Conservation (phyloP, 1,140 invertebrate species). For the Tetragonula clypearis region DNA sequence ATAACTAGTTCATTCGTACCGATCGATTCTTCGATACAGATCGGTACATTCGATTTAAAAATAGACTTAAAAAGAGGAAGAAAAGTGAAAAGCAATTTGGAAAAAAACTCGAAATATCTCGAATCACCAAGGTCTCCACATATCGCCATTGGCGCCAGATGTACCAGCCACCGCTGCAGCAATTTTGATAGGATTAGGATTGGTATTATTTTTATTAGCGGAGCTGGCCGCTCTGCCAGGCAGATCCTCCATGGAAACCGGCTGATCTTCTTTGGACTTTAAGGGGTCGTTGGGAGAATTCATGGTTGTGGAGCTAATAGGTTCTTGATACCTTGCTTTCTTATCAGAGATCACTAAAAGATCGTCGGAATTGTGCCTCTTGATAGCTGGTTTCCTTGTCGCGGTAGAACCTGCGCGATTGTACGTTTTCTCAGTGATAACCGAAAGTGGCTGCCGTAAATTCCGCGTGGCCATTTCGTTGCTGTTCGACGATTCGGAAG, state of each 20-base stretch:
- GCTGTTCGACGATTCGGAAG: slow-evolving; percentile 23
- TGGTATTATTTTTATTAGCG: slow-evolving; percentile 65
- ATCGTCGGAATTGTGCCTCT: slow-evolving; percentile 74
- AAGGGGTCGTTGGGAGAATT: slow-evolving; percentile 39
- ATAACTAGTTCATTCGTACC: slow-evolving; percentile 11
- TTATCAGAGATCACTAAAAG: slow-evolving; percentile 77
- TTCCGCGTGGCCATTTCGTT: slow-evolving; percentile 46
- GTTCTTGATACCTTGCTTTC: slow-evolving; percentile 72
- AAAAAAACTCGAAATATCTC: too few species aligned
- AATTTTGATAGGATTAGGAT: slow-evolving; percentile 70
- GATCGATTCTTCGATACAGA: not conserved
- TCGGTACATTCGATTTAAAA: not conserved
- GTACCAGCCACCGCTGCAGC: slow-evolving; percentile 69
- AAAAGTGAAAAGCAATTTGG: not conserved
- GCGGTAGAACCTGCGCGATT: slow-evolving; percentile 61
- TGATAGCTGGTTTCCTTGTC: slow-evolving; percentile 65
- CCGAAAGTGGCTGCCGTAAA: slow-evolving; percentile 75
- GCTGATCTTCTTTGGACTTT: slow-evolving; percentile 65
- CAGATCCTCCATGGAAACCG: slow-evolving; percentile 66
- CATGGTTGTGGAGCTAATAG: slow-evolving; percentile 66
- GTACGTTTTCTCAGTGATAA: slow-evolving; percentile 78
- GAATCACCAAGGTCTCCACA: slow-evolving; percentile 82
- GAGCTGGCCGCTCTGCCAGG: slow-evolving; percentile 67
- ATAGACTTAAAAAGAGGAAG: not conserved
- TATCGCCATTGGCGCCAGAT: slow-evolving; percentile 75